phyloP scores from a whole-genome alignment of 2,888 invertebrate species.

The Rutpela maculata region DNA sequence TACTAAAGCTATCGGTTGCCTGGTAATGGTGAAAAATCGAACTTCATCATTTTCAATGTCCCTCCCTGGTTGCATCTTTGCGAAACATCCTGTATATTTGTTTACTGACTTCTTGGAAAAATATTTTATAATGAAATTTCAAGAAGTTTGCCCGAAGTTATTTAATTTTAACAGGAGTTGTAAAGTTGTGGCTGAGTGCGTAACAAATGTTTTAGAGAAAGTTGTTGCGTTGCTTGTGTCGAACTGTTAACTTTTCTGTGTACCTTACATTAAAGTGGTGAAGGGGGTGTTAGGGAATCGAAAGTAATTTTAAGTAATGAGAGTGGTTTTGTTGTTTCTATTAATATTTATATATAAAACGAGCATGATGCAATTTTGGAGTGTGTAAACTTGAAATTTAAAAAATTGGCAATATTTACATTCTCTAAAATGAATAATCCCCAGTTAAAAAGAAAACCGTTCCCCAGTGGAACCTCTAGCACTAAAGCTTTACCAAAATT shows the following conservation, averaged over 20 bases:
- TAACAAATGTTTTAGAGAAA: background rate
- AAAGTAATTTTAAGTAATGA: background rate
- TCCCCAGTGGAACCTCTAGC: no score
- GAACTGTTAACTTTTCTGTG: background rate
- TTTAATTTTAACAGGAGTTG: background rate
- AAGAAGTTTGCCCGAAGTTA: background rate
- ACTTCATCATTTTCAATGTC: no score
- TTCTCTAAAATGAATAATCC: no score
- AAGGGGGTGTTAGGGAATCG: background rate
- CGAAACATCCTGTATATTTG: background rate
- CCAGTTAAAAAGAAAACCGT: no score
- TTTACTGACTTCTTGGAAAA: background rate
- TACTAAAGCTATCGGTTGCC: no score
- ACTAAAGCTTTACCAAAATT: no score
- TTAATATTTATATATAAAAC: background rate
- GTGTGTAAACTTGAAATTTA: no score
- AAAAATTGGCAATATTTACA: no score
- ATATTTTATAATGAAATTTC: background rate
- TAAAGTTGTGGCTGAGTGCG: background rate
- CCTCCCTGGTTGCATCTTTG: no score
- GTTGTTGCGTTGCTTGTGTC: constrained; percentile 2
- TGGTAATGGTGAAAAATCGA: no score
- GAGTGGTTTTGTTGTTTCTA: background rate
- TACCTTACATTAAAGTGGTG: background rate
- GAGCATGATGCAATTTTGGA: background rate